These are phyloP conservation scores for Pagetopsis macropterus DNA, from an alignment of 2,797 vertebrate genomes.

Conservation along the genomic window DNA sequence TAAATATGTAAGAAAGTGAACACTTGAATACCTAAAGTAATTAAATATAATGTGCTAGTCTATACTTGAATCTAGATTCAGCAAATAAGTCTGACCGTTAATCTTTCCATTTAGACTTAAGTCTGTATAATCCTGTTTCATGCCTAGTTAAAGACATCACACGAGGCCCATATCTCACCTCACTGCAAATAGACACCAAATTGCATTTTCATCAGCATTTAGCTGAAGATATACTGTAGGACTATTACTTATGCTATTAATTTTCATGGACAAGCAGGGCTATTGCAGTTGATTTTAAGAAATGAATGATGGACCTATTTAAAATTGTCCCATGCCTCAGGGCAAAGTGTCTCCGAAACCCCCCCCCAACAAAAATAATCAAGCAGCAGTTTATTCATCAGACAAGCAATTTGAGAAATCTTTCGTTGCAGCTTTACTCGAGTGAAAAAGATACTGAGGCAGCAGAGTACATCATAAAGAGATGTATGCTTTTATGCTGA, in stretches of 20 bases:
- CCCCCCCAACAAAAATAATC: conserved; percentile 45
- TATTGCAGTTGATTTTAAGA: conserved; percentile 58
- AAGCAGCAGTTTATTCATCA: conserved; percentile 56
- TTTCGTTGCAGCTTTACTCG: conserved; percentile 35
- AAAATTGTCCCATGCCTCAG: conserved; percentile 41
- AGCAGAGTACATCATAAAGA: conserved; percentile 45
- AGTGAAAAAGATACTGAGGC: conserved; percentile 51
- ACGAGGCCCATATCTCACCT: conserved; percentile 51
- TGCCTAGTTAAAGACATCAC: conserved; percentile 64
- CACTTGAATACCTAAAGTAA: conserved; percentile 34
- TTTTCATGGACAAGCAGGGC: conserved; percentile 60
- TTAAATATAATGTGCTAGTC: conserved; percentile 47
- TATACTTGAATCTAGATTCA: conserved; percentile 53
- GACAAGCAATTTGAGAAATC: conserved; percentile 49
- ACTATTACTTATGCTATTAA: conserved; percentile 54
- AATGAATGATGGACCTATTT: conserved; percentile 74
- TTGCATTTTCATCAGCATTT: conserved; percentile 58
- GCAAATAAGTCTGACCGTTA: conserved; percentile 55
- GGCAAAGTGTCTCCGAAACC: conserved; percentile 35
- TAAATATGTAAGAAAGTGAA: conserved; percentile 10
- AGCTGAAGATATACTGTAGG: conserved; percentile 41
- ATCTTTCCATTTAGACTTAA: conserved; percentile 65
- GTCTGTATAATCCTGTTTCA: conserved; percentile 67
- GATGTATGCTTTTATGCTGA: conserved; percentile 46
- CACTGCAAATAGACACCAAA: conserved; percentile 57